These are phyloP conservation scores for Pammene fasciana DNA, from an alignment of 2,888 invertebrate genomes.

Conservation along the genomic window DNA sequence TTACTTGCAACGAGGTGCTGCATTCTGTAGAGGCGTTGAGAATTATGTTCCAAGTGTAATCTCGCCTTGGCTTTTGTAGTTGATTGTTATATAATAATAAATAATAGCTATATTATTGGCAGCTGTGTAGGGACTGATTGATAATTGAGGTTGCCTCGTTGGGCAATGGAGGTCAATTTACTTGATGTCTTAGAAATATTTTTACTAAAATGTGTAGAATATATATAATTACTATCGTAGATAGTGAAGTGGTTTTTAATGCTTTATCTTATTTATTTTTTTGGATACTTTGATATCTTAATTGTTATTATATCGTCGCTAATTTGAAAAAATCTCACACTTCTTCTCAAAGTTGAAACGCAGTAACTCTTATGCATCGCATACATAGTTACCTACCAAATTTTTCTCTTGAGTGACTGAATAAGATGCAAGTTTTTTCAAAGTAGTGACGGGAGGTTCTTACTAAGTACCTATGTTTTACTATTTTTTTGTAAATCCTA, in stretches of 20 bases:
- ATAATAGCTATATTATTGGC: constrained; percentile 36
- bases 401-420: too few species aligned
- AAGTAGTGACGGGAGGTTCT: too few species aligned
- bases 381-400: too few species aligned
- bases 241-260: too few species aligned
- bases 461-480: too few species aligned
- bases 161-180: constrained; percentile 14
- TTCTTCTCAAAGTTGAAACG: too few species aligned
- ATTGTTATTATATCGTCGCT: not conserved
- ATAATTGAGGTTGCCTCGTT: constrained; percentile 30
- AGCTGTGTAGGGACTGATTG: constrained; percentile 26
- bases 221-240: too few species aligned
- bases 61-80: constrained; percentile 49
- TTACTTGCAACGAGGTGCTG: not conserved
- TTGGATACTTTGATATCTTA: not conserved
- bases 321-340: too few species aligned
- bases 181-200: not conserved
- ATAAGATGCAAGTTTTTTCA: too few species aligned
- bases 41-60: constrained; percentile 1
- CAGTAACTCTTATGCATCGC: too few species aligned
- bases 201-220: too few species aligned
- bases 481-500: too few species aligned
- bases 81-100: constrained; percentile 39
- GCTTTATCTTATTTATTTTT: not conserved
- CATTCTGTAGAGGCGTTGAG: not conserved